phyloP scores from a whole-genome alignment of 2,888 invertebrate genomes.

The Oasisia sp. region DNA sequence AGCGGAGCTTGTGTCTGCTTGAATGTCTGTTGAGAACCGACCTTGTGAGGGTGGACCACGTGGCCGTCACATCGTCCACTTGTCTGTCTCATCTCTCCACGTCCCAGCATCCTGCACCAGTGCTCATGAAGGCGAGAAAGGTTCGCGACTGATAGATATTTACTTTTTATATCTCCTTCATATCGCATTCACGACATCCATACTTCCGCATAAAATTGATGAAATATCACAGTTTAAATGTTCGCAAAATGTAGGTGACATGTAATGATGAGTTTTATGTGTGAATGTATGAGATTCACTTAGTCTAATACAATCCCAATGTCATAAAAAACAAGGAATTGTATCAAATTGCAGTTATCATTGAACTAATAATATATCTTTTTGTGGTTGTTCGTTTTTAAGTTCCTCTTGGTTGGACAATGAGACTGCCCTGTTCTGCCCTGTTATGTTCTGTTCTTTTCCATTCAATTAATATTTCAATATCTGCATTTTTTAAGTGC shows the following conservation, averaged over 20 bases:
- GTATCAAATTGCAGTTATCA: background rate
- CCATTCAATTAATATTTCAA: background rate
- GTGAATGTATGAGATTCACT: background rate
- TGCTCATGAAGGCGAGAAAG: constrained; percentile 27
- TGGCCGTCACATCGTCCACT: constrained; percentile 34
- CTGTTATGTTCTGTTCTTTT: background rate
- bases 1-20: constrained; percentile 47
- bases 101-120: constrained; percentile 17
- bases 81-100: constrained; percentile 29
- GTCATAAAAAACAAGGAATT: background rate
- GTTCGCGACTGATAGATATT: background rate
- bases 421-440: background rate
- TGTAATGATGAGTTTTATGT: background rate
- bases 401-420: background rate
- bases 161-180: background rate
- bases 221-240: background rate
- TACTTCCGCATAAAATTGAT: background rate
- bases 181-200: background rate
- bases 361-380: background rate
- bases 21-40: constrained; percentile 47
- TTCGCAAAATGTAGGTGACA: background rate
- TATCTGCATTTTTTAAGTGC: background rate
- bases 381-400: background rate
- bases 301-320: background rate
- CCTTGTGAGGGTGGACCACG: constrained; percentile 44